Base-by-base conservation (phyloP, 1,140 invertebrate genomes). In the Drosophila micromelanica region DNA sequence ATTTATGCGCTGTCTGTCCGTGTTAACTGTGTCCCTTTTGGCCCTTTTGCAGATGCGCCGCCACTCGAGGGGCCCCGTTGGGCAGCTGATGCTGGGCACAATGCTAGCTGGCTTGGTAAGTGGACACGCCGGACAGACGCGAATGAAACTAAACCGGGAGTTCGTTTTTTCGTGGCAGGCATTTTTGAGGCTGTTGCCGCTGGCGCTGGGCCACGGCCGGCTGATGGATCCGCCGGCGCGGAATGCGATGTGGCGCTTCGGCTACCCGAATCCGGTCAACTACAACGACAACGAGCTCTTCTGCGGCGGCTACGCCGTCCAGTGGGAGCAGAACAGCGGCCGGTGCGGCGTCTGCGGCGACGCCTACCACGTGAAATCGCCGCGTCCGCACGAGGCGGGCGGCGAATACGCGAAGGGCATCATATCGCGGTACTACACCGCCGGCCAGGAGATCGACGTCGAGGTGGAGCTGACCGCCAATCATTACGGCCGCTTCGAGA, bases 181-280 rank as follows among this genome's bases (percentile, higher is more conserved):
- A 12, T 3, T 71, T 62, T 27, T 81, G 1, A 20, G 40, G 13
- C 6, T 71, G 67, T 20, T 81, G 48, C 70, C 56, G 2, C 11
- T 40, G 7, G 94, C 94, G 2, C 78, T 92, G 27, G 95, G 96
- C 6, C 97, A 98, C 93, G 96, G 96, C 1, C 92, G 96, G 17
- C 92, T 97, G 38, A 97, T 98, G 95, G 96, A 98, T 91, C 98
- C 98, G 0, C 97, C 98, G 1, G 95, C 97, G 0, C 94, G 98
- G 15, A 98, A 98, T 92, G 95, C 95, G 15, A 98, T 98, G 96
- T 99, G 98, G 98, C 93, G 98, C 51, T 97, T 98, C 85, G 98
- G 97, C 2, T 98, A 96, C 92, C 95, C 96, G 1, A 98, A 97
- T 93, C 97, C 97, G 1, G 96, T 97, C 8, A 98, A 99, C 92